phyloP scores from a whole-genome alignment of 2,888 invertebrate genomes.

The Labia minor region DNA sequence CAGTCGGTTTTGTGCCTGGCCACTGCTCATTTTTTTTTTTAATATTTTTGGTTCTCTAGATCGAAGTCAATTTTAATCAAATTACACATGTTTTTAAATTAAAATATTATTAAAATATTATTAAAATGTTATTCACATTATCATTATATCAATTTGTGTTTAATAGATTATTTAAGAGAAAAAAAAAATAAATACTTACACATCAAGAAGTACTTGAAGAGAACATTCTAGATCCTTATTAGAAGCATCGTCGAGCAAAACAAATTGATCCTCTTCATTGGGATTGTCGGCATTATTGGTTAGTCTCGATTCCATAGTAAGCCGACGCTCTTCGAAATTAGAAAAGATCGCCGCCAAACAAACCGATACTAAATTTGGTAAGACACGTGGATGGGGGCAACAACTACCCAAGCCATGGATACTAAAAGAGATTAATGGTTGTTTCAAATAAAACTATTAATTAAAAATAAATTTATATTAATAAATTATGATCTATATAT shows the following conservation, averaged over 20 bases:
- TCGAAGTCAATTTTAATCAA: no score
- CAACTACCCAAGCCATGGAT: constrained; percentile 59
- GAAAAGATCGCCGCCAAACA: constrained; percentile 59
- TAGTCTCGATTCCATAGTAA: constrained; percentile 20
- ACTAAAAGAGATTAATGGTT: constrained; percentile 33
- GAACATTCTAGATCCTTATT: constrained; percentile 38
- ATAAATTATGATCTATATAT: no score
- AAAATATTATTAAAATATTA: no score
- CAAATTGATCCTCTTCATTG: constrained; percentile 17
- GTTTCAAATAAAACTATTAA: background rate
- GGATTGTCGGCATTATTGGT: constrained; percentile 16
- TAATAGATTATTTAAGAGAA: no score
- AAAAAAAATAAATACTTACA: constrained; percentile 34
- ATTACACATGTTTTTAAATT: no score
- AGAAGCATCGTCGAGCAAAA: constrained; percentile 23
- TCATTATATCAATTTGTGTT: no score
- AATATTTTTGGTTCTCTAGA: no score
- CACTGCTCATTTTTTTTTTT: no score
- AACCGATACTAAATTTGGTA: constrained; percentile 67
- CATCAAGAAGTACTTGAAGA: constrained; percentile 38
- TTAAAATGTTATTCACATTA: no score
- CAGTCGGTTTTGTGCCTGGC: no score
- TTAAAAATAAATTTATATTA: no score
- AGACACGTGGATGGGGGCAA: constrained; percentile 68
- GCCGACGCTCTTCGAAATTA: constrained; percentile 38